phyloP scores from a whole-genome alignment of 2,113 vertebrate species.

The Tangachromis dhanisi region DNA sequence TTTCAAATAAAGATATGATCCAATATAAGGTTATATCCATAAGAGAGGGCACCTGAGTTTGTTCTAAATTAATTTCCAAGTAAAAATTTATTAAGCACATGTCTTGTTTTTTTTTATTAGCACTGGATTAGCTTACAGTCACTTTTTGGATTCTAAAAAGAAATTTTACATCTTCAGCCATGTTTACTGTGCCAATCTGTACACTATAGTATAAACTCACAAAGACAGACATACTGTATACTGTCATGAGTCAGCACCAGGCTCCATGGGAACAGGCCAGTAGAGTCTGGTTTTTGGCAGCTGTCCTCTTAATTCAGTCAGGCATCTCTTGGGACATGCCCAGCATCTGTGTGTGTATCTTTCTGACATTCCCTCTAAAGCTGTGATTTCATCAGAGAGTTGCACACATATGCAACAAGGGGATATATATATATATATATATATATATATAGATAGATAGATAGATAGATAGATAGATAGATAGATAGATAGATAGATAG shows the following conservation, averaged over 20 bases:
- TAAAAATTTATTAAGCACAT: neutral
- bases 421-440: neutral
- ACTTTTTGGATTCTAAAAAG: neutral
- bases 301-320: constrained; percentile 47
- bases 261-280: constrained; percentile 15
- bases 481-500: too few species aligned
- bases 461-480: too few species aligned
- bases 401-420: neutral
- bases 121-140: neutral
- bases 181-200: neutral
- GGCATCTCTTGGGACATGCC: constrained; percentile 42
- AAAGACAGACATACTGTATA: neutral
- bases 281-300: constrained; percentile 33
- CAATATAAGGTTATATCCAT: neutral
- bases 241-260: constrained; percentile 31
- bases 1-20: neutral
- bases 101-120: neutral
- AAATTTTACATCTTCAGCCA: neutral
- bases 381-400: neutral
- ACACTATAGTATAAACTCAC: neutral
- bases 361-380: neutral
- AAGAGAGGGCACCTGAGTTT: neutral
- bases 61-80: neutral
- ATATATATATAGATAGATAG: too few species aligned
- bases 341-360: neutral